Base-by-base conservation (phyloP, 2,888 invertebrate species). In the Cheilosia urbana region DNA sequence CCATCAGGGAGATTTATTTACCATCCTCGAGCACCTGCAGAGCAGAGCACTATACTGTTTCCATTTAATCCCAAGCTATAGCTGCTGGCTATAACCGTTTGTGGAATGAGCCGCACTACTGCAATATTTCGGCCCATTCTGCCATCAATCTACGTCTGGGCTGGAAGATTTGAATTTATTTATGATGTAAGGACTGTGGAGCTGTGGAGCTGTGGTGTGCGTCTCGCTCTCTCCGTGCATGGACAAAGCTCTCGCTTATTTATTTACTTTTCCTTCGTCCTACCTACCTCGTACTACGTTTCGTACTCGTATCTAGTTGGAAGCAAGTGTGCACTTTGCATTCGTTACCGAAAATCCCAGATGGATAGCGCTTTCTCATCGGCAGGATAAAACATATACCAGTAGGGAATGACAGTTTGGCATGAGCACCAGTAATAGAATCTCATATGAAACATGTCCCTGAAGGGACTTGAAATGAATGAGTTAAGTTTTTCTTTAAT, bases 121-220 rank as follows among this genome's bases (percentile, higher is more conserved):
- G 71, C 71, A 66, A 75, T 40, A 66, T 62, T 75, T 58, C 62
- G 66, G 66, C 51, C 69, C 47, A 30, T 62, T 42, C 27, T 15
- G 49, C 69, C 69, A 80, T 76, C 76, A 80, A 85, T 76, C 80
- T 80, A 51, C 60, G 58, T 69, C 69, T 58, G 47, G 40, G 68
- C 62, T 65, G 80, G 60, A 71, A 80, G 84, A 65, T 60, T 73
- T 73, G 77, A 72, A 73, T 78, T 84, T 84, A 83, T 84, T 79
- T 79, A 84, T 79, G 80, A 71, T 66, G 65, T 71, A 62, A 76
- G 60, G 65, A 47, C 34, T 69, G 63, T 55, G 1, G 27, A 0
- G 6, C 34, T 69, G 63, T 55, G 1, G 27, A 0, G 6, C 5
- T 6, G 27, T 27, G 27, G 6, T 45, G n/a, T n/a, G 6, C 27